These are phyloP conservation scores for Trichonephila clavipes DNA, from an alignment of 1,140 invertebrate species.

Conservation along the genomic window DNA sequence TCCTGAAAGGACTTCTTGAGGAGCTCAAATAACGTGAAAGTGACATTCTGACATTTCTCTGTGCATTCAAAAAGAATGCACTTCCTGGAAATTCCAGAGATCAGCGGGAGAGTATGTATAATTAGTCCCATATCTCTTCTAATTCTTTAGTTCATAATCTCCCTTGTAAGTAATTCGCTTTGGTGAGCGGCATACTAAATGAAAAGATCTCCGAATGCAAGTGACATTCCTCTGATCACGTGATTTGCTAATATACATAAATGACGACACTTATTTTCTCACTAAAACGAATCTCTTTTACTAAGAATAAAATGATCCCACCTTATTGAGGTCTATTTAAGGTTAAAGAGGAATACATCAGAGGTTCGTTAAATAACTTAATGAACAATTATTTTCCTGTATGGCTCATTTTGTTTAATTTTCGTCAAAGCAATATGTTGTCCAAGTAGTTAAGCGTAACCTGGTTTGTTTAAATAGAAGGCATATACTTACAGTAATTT, in stretches of 20 bases:
- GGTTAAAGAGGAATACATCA: conserved; percentile 31
- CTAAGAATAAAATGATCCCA: conserved; percentile 35
- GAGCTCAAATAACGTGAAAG: background rate
- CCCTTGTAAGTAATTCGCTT: conserved; percentile 1
- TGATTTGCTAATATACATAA: conserved; percentile 41
- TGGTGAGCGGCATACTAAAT: conserved; percentile 7
- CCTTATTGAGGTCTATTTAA: conserved; percentile 28
- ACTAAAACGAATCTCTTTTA: background rate
- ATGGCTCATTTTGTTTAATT: conserved; percentile 8
- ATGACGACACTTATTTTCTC: conserved; percentile 6
- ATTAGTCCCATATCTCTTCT: conserved; percentile 38
- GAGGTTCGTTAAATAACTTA: conserved; percentile 32
- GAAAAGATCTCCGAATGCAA: conserved; percentile 29
- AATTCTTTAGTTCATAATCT: conserved; percentile 32
- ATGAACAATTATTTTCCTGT: conserved; percentile 26
- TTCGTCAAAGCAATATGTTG: conserved; percentile 19
- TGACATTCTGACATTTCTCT: background rate
- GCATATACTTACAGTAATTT: conserved; percentile 14
- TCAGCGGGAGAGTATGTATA: background rate
- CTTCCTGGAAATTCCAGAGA: background rate
- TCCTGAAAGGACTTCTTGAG: background rate
- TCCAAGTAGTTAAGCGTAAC: background rate
- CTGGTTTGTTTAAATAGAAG: conserved; percentile 8
- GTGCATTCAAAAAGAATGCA: background rate
- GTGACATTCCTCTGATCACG: conserved; percentile 17